Conservation (phyloP, 2,797 vertebrate species). For the Phoxinus dragarum region DNA sequence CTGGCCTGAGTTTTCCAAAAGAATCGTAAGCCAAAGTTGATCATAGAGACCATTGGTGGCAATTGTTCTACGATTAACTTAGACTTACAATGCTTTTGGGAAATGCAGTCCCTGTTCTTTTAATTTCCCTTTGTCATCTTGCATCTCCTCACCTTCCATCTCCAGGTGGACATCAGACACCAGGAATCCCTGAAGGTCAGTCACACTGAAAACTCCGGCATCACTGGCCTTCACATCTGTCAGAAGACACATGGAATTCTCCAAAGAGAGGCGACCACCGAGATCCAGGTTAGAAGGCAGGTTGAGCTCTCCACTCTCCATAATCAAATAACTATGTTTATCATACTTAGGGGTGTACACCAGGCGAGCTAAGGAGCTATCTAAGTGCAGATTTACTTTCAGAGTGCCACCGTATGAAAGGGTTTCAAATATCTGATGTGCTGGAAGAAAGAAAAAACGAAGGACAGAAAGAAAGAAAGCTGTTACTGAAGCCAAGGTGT, state of each 20-base stretch:
- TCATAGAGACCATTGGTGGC: too few species aligned
- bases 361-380: slow-evolving; percentile 74
- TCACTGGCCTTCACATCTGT: slow-evolving; percentile 71
- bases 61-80: too few species aligned
- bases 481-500: not conserved
- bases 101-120: not conserved
- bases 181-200: slow-evolving; percentile 70
- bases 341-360: slow-evolving; percentile 65
- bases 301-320: slow-evolving; percentile 75
- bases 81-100: too few species aligned
- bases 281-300: slow-evolving; percentile 63
- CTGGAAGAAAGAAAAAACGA: slow-evolving; percentile 59
- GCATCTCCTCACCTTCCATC: slow-evolving; percentile 70
- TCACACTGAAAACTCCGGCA: slow-evolving; percentile 72
- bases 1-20: too few species aligned
- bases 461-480: slow-evolving; percentile 38
- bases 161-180: slow-evolving; percentile 72
- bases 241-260: slow-evolving; percentile 71
- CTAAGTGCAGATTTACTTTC: slow-evolving; percentile 78
- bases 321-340: slow-evolving; percentile 60
- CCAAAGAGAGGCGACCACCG: slow-evolving; percentile 71
- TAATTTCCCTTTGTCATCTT: not conserved
- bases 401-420: slow-evolving; percentile 66
- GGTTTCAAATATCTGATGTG: slow-evolving; percentile 68
- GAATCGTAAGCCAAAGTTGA: too few species aligned